Evolutionary conservation across 2,888 invertebrate species (phyloP).

Genomic region (Dilophus febrilis): DNA sequence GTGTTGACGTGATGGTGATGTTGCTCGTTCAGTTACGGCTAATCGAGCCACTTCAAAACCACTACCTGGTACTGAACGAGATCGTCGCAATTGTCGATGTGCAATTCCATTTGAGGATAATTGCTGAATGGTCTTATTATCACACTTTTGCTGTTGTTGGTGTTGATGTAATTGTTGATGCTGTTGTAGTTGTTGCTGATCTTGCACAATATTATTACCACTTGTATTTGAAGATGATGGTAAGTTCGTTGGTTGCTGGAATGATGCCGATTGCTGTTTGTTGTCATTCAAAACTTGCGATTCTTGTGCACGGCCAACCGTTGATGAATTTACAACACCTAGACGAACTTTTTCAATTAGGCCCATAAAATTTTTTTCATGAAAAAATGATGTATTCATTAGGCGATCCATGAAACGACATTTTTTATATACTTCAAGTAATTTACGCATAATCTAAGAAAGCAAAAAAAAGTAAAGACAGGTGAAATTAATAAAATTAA

Average conservation of each 20-base stretch:
- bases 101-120: constrained; percentile 10
- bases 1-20: too few species aligned
- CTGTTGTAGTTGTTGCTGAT: too few species aligned
- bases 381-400: constrained; percentile 73
- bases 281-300: constrained; percentile 17
- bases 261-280: neutral
- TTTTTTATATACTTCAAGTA: constrained; percentile 68
- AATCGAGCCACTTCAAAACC: too few species aligned
- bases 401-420: constrained; percentile 72
- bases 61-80: too few species aligned
- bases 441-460: constrained; percentile 50
- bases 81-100: too few species aligned
- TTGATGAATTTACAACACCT: constrained; percentile 39
- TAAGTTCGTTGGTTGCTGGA: neutral
- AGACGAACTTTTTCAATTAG: constrained; percentile 43
- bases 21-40: too few species aligned
- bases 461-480: too few species aligned
- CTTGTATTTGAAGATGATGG: too few species aligned
- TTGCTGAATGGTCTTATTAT: neutral
- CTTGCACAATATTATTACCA: too few species aligned
- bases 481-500: too few species aligned
- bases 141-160: too few species aligned
- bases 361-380: constrained; percentile 59
- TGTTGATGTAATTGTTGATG: too few species aligned
- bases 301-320: constrained; percentile 50